Percentiles rank a stretch among this genome's conserved stretches.
Conservation (phyloP, 2,113 vertebrate species). For the Passer domesticus region DNA sequence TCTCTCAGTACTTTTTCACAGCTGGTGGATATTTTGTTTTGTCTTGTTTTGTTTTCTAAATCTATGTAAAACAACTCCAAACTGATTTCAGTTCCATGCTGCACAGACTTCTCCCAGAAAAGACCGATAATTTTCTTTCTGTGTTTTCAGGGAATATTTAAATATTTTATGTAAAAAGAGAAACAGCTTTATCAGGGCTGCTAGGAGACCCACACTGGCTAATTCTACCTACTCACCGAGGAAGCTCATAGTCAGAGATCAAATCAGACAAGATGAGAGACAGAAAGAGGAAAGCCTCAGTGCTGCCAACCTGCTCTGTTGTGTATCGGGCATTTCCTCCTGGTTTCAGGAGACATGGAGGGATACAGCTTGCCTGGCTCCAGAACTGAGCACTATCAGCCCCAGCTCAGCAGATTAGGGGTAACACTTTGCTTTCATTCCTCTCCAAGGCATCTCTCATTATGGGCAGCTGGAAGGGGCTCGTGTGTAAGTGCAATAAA, state of each 20-base stretch:
- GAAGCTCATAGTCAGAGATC: neutral
- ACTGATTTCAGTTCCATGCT: neutral
- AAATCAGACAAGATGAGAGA: neutral
- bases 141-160: neutral
- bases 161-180: neutral
- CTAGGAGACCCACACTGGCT: neutral
- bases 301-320: neutral
- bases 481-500: neutral
- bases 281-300: neutral
- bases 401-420: neutral
- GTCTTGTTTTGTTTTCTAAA: neutral
- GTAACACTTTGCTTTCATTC: neutral
- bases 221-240: neutral
- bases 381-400: neutral
- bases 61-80: neutral
- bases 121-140: neutral
- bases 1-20: neutral
- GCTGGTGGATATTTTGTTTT: neutral
- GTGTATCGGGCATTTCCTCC: neutral
- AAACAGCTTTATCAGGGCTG: neutral
- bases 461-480: neutral
- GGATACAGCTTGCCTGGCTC: neutral
- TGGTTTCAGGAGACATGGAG: accelerated
- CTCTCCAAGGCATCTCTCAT: neutral
- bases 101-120: neutral